Conservation (phyloP, 2,888 invertebrate species). For the Nycteola revayana region DNA sequence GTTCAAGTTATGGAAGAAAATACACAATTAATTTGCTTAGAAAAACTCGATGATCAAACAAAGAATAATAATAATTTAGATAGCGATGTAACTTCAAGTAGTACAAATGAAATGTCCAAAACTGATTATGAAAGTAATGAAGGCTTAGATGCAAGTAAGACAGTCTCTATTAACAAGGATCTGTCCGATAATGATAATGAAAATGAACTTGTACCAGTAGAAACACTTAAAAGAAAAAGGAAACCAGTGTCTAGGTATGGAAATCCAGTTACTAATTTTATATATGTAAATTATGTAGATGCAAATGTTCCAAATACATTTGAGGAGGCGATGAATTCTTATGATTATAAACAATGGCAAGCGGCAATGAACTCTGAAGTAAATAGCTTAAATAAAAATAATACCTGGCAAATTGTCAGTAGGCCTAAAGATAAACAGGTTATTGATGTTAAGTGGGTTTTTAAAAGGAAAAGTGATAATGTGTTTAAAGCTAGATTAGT, state of each 20-base stretch:
- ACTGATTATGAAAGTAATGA: not conserved
- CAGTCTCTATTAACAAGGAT: not conserved
- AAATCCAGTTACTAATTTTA: conserved; percentile 3
- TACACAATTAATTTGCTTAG: conserved; percentile 5
- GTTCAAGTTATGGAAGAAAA: conserved; percentile 5
- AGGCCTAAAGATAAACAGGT: conserved; percentile 32
- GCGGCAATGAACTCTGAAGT: conserved; percentile 38
- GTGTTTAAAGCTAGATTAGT: conserved; percentile 12
- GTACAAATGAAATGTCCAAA: too few relatives aligned
- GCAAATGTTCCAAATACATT: conserved; percentile 32
- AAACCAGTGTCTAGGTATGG: conserved; percentile 4
- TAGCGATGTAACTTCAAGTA: not conserved
- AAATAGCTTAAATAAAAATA: conserved; percentile 34
- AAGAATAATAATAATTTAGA: conserved; percentile 1
- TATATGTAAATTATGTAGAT: conserved; percentile 28
- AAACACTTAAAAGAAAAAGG: conserved; percentile 3
- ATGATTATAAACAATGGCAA: conserved; percentile 31
- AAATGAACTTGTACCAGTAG: not conserved
- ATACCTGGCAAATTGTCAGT: conserved; percentile 39
- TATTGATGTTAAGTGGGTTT: conserved; percentile 42
- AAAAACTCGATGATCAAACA: conserved; percentile 5
- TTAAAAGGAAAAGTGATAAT: conserved; percentile 31
- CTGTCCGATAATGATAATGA: not conserved
- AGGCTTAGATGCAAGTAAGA: not conserved
- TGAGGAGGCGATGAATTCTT: conserved; percentile 34